These are phyloP conservation scores for Lasioglossum baleicum DNA, from an alignment of 1,140 invertebrate genomes.

Conservation along the genomic window DNA sequence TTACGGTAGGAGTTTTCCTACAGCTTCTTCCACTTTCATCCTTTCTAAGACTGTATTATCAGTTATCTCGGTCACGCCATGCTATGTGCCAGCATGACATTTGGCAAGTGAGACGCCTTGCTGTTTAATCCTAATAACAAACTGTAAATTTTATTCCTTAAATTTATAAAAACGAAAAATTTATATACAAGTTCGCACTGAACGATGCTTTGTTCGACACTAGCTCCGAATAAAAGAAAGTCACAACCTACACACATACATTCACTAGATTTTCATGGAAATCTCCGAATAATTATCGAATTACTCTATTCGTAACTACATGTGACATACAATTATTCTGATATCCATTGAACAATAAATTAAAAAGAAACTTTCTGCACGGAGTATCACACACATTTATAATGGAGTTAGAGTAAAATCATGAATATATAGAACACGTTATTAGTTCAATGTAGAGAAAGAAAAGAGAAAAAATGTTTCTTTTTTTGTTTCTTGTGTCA, in stretches of 20 bases:
- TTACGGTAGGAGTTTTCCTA: conserved; percentile 37
- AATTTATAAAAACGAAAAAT: conserved; percentile 59
- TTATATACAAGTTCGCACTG: conserved; percentile 68
- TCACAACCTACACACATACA: conserved; percentile 76
- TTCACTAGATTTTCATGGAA: conserved; percentile 63
- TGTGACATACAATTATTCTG: conserved; percentile 65
- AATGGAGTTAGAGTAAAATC: conserved; percentile 42
- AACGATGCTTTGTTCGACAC: conserved; percentile 63
- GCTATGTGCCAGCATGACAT: conserved; percentile 34
- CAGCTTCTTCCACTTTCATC: conserved; percentile 26
- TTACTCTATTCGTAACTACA: conserved; percentile 61
- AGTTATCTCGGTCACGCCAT: conserved; percentile 18
- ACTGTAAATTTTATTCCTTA: conserved; percentile 47
- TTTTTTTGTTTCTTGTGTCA: too few species aligned
- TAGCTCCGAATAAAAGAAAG: conserved; percentile 71
- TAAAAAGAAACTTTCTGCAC: conserved; percentile 44
- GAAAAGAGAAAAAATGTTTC: conserved; percentile 7
- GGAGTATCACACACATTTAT: conserved; percentile 41
- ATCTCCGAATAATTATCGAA: conserved; percentile 60
- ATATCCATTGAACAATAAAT: conserved; percentile 62
- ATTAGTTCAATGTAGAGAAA: conserved; percentile 26
- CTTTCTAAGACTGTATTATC: conserved; percentile 4
- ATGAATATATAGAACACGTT: conserved; percentile 25
- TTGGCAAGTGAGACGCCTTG: conserved; percentile 51
- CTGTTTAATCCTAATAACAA: conserved; percentile 47